A percentile compares a stretch with the other conserved stretches of the same genome.
phyloP scores from a whole-genome alignment of 2,113 vertebrate species.

The Noturus placidus region DNA sequence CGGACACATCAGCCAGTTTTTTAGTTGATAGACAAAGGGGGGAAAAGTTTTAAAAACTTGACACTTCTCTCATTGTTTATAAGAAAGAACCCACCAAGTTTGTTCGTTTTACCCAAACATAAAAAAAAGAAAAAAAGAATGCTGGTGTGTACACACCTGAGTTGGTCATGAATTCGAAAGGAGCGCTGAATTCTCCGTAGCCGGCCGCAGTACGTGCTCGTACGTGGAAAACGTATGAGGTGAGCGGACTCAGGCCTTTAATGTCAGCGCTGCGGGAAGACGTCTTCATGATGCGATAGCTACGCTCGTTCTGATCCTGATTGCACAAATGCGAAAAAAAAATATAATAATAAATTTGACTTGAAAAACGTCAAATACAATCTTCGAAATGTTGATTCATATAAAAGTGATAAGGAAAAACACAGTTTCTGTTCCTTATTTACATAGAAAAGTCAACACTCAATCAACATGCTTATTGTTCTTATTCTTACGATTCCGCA shows the following conservation, averaged over 20 bases:
- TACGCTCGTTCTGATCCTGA: slow-evolving; percentile 95
- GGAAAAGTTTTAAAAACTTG: slow-evolving; percentile 18
- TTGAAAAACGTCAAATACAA: not conserved
- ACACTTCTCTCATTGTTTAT: slow-evolving; percentile 23
- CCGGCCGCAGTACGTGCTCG: slow-evolving; percentile 93
- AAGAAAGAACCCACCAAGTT: not conserved
- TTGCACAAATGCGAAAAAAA: slow-evolving; percentile 25
- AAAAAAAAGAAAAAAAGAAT: not conserved
- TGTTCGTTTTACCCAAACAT: not conserved
- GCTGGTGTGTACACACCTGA: slow-evolving; percentile 76
- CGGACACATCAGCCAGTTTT: slow-evolving; percentile 19
- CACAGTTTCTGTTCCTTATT: not conserved
- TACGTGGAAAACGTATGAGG: slow-evolving; percentile 94
- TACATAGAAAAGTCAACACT: not conserved
- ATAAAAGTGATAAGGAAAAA: not conserved
- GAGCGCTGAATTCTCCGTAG: slow-evolving; percentile 91
- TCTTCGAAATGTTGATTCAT: not conserved
- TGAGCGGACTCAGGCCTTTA: slow-evolving; percentile 89
- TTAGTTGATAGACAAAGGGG: not conserved
- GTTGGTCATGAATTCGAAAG: slow-evolving; percentile 93
- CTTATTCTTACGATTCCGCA: too few relatives aligned
- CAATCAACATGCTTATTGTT: too few relatives aligned
- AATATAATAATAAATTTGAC: too few relatives aligned
- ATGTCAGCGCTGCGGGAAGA: slow-evolving; percentile 85
- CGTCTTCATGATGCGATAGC: slow-evolving; percentile 94